These are phyloP conservation scores for Tribolium freemani DNA, from an alignment of 2,888 invertebrate genomes.

Conservation along the genomic window DNA sequence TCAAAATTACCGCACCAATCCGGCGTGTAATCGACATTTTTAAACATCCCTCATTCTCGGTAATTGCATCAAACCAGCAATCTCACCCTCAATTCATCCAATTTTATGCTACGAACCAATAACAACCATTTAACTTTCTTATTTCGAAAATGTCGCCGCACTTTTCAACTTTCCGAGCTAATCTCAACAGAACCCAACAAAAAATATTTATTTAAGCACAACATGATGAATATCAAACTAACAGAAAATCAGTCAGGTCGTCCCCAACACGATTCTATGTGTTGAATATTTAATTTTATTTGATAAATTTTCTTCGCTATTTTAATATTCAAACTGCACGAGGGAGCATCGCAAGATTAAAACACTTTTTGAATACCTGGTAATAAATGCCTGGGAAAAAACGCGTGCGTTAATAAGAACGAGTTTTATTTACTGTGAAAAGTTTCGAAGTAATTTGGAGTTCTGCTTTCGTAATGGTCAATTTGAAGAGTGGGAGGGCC, in stretches of 20 bases:
- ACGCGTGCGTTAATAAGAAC: slow-evolving; percentile 3
- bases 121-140: slow-evolving; percentile 23
- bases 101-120: slow-evolving; percentile 15
- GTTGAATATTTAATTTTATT: slow-evolving; percentile 24
- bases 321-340: slow-evolving; percentile 17
- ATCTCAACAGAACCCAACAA: neutral
- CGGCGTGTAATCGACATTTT: slow-evolving; percentile 39
- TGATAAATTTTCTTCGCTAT: slow-evolving; percentile 19
- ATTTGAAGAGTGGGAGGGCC: slow-evolving; percentile 9
- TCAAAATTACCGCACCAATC: slow-evolving; percentile 31
- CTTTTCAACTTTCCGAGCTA: slow-evolving; percentile 10
- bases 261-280: neutral
- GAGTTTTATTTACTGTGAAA: slow-evolving; percentile 16
- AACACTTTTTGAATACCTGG: slow-evolving; percentile 11
- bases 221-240: slow-evolving; percentile 14
- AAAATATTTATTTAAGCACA: slow-evolving; percentile 10
- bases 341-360: slow-evolving; percentile 7
- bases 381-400: slow-evolving; percentile 1
- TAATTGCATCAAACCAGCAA: slow-evolving; percentile 30
- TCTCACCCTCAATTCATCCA: slow-evolving; percentile 25
- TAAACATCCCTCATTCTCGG: slow-evolving; percentile 28
- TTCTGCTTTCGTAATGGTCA: slow-evolving; percentile 12
- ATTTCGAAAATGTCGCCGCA: neutral
- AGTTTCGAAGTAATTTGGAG: slow-evolving; percentile 5
- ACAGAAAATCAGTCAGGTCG: neutral